Conservation (phyloP, 2,888 invertebrate species). For the Lochmaea capreae region DNA sequence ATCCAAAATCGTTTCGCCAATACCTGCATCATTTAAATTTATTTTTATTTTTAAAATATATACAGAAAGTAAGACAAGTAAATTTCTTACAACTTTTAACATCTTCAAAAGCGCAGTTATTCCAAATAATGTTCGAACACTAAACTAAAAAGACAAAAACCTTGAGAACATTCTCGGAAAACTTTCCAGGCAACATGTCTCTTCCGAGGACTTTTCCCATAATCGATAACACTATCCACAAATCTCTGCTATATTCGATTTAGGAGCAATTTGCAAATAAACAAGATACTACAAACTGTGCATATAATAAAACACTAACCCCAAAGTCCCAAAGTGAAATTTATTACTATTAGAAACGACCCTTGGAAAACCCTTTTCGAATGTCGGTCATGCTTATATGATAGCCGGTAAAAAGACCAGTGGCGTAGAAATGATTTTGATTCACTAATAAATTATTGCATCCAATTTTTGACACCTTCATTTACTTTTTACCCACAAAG, state of each 20-base stretch:
- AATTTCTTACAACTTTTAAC: background rate
- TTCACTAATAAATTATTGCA: background rate
- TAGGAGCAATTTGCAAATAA: conserved; percentile 36
- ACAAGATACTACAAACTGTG: conserved; percentile 33
- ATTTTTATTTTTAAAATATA: too few species aligned
- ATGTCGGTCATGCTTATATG: conserved; percentile 27
- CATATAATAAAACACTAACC: conserved; percentile 35
- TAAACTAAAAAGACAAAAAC: background rate
- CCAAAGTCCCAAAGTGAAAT: conserved; percentile 33
- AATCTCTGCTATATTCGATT: conserved; percentile 30
- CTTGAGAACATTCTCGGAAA: background rate
- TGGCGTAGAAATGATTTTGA: conserved; percentile 16
- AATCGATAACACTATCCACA: conserved; percentile 33
- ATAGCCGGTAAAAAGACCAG: conserved; percentile 12
- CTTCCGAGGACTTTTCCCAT: background rate
- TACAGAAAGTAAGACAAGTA: background rate
- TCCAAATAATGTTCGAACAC: background rate
- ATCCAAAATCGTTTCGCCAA: too few species aligned
- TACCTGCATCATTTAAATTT: too few species aligned
- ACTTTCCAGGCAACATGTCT: conserved; percentile 3
- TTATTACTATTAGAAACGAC: conserved; percentile 20
- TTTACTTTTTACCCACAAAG: too few species aligned
- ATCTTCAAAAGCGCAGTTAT: background rate
- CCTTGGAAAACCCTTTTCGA: conserved; percentile 22
- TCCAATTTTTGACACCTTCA: too few species aligned